Conservation (phyloP, 2,113 vertebrate genomes). For the Lipotes vexillifer region DNA sequence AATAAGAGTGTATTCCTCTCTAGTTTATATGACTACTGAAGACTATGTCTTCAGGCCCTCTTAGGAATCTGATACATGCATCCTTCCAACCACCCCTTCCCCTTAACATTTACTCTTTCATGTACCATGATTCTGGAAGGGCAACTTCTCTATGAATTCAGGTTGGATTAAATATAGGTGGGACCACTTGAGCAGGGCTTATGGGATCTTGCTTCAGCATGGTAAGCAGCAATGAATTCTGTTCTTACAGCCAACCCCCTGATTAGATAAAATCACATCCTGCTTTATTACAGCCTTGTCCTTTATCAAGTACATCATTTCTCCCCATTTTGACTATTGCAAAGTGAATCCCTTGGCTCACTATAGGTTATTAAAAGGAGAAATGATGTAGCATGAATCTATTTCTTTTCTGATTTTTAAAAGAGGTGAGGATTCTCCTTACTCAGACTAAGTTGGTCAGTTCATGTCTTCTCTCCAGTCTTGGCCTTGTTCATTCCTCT, state of each 20-base stretch:
- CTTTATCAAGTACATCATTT: not conserved
- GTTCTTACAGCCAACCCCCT: not conserved
- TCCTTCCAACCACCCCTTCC: not conserved
- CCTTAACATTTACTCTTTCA: not conserved
- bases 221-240: not conserved
- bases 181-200: not conserved
- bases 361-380: not conserved
- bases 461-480: not conserved
- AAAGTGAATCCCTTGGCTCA: not conserved
- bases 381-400: not conserved
- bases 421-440: not conserved
- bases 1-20: not conserved
- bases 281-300: not conserved
- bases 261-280: not conserved
- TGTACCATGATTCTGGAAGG: not conserved
- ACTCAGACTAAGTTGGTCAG: not conserved
- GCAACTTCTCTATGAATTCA: not conserved
- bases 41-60: not conserved
- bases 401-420: slow-evolving; percentile 17
- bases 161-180: not conserved
- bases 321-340: not conserved
- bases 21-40: not conserved
- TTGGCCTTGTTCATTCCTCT: not conserved
- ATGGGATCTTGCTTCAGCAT: not conserved
- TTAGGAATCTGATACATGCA: not conserved